Conservation (phyloP, 1,140 invertebrate species). For the Drosophila nigrodunni region DNA sequence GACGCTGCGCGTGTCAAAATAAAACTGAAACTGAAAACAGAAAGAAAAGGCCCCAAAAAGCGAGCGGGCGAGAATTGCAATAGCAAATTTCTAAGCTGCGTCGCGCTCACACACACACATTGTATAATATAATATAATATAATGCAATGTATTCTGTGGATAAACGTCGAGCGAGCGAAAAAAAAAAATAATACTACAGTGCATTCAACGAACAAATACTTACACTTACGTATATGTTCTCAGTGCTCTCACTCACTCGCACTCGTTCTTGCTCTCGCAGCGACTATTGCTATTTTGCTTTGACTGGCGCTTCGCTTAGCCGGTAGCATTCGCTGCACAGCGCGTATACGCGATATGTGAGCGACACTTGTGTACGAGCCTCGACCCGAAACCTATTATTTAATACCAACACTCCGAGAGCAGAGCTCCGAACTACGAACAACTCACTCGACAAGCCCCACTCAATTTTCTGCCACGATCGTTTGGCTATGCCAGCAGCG, state of each 20-base stretch:
- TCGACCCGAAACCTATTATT: conserved; percentile 63
- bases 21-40: conserved; percentile 63
- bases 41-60: conserved; percentile 55
- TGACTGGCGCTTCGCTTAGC: conserved; percentile 36
- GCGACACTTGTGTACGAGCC: conserved; percentile 38
- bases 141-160: conserved; percentile 39
- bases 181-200: conserved; percentile 43
- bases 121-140: background rate
- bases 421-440: background rate
- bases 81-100: conserved; percentile 69
- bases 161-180: conserved; percentile 63
- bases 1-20: conserved; percentile 74
- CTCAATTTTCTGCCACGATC: conserved; percentile 11
- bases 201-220: conserved; percentile 17
- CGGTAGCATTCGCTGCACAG: conserved; percentile 51
- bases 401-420: conserved; percentile 44
- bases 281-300: conserved; percentile 43
- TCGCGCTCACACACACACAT: conserved; percentile 33
- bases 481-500: background rate
- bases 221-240: conserved; percentile 10
- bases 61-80: conserved; percentile 58
- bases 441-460: conserved; percentile 23
- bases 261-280: conserved; percentile 5
- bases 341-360: conserved; percentile 76
- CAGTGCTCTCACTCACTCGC: conserved; percentile 20